Percentiles rank a stretch among this genome's conserved stretches.
phyloP scores from a whole-genome alignment of 2,797 vertebrate genomes.

The Macroramphosus scolopax region DNA sequence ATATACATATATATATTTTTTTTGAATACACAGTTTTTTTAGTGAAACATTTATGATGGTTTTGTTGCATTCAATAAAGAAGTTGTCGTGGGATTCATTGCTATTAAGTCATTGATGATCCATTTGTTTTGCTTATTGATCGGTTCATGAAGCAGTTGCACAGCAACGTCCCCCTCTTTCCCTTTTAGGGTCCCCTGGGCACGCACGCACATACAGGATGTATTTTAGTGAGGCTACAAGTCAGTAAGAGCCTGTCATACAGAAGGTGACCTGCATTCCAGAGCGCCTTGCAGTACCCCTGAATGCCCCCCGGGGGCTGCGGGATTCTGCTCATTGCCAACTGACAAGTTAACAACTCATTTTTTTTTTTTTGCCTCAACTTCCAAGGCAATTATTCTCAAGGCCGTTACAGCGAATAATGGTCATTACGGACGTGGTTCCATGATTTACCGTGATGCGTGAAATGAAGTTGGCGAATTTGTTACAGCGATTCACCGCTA shows the following conservation, averaged over 20 bases:
- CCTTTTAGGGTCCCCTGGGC: too few species aligned
- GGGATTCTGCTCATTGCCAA: constrained; percentile 38
- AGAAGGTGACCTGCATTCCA: constrained; percentile 50
- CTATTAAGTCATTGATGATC: constrained; percentile 25
- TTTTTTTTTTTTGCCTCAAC: constrained; percentile 51
- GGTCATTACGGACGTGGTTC: constrained; percentile 60
- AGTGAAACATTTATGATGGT: constrained; percentile 20
- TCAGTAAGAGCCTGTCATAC: constrained; percentile 43
- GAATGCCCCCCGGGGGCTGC: constrained; percentile 41
- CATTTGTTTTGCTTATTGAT: constrained; percentile 18
- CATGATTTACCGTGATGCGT: constrained; percentile 71
- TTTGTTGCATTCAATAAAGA: constrained; percentile 15
- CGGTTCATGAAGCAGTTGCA: too few species aligned
- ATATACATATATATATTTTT: too few species aligned
- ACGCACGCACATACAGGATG: constrained; percentile 9
- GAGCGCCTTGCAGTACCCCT: constrained; percentile 46
- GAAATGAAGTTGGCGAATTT: constrained; percentile 72
- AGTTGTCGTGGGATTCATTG: constrained; percentile 12
- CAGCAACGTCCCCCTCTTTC: too few species aligned
- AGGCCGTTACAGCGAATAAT: constrained; percentile 54
- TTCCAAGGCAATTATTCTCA: constrained; percentile 60
- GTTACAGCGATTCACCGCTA: constrained; percentile 60
- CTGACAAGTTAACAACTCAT: constrained; percentile 58
- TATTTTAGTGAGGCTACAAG: constrained; percentile 7
- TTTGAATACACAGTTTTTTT: constrained; percentile 25